Evolutionary conservation across 2,888 invertebrate genomes (phyloP), one percentile per base, ranked within the genome.

Genomic region (Oscheius myriophilus): DNA sequence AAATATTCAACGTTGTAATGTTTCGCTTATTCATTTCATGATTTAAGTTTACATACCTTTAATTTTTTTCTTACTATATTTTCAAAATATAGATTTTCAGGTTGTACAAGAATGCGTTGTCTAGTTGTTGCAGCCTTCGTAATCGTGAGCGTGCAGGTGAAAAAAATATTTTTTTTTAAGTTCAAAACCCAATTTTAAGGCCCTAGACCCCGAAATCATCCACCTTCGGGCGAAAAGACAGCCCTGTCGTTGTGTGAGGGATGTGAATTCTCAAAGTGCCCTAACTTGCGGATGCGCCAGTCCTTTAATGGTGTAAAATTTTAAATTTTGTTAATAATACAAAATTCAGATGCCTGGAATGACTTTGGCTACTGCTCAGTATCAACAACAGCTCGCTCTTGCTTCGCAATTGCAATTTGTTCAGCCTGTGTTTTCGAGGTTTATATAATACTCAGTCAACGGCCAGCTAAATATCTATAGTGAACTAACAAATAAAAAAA

Each of bases 191-290:
- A 16, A 39, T 42, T 42, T 21, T 14, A n/a, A 58, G 58, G 58
- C 61, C 2, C 16, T 61, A 14, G 46, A 46, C 18, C 61, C 61
- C 7, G 61, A 61, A 23, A 61, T 61, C 7, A 72, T 76, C 43
- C 69, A 72, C 33, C 69, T 79, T 21, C 70, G 79, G n/a, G 74
- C 72, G 23, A 79, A 77, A 58, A 65, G 79, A 42, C 79, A 79
- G 64, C 75, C 75, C 45, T 79, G 79, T 65, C 72, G 79, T 18
- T 79, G 79, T 69, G 71, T 76, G 46, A 72, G 75, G 64, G 72
- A 75, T 49, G 70, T 70, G 9, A 72, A 65, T 25, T n/a, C 33
- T 0, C 46, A 46, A 33, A 74, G 74, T 14, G 74, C 74, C 16
- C 54, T 76, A 12, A 74, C 72, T 3, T 76, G 76, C 55, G 65